Evolutionary conservation across 2,113 vertebrate genomes (phyloP).

Genomic region (Proteles cristata): DNA sequence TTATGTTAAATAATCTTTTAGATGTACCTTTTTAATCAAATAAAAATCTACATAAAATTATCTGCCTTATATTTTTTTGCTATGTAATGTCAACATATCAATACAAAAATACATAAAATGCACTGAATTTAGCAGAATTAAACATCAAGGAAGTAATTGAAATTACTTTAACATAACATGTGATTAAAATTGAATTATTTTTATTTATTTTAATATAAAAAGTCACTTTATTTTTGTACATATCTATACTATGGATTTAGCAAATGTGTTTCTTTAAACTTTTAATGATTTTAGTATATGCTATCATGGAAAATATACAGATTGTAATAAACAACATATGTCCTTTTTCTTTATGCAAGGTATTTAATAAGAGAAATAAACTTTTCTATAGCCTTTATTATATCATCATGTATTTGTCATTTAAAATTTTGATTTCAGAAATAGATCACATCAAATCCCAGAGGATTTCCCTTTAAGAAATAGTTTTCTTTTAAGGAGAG

Average conservation of each 20-base stretch:
- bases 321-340: not conserved
- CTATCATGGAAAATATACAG: not conserved
- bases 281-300: not conserved
- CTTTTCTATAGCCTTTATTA: constrained; percentile 69
- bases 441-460: constrained; percentile 76
- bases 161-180: not conserved
- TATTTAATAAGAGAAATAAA: constrained; percentile 48
- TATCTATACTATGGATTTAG: fast-evolving
- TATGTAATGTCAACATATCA: not conserved
- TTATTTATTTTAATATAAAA: not conserved
- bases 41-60: not conserved
- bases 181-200: not conserved
- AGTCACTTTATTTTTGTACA: not conserved
- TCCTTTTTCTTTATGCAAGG: constrained; percentile 31
- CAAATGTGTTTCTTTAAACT: not conserved
- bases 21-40: not conserved
- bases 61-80: not conserved
- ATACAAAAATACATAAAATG: not conserved
- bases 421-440: constrained; percentile 79
- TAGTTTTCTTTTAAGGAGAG: constrained; percentile 82
- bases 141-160: not conserved
- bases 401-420: constrained; percentile 76
- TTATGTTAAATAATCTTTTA: not conserved
- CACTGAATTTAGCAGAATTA: not conserved
- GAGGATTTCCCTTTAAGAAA: constrained; percentile 81